Evolutionary conservation across 2,888 invertebrate species (phyloP).

Genomic region (Dioctria linearis): DNA sequence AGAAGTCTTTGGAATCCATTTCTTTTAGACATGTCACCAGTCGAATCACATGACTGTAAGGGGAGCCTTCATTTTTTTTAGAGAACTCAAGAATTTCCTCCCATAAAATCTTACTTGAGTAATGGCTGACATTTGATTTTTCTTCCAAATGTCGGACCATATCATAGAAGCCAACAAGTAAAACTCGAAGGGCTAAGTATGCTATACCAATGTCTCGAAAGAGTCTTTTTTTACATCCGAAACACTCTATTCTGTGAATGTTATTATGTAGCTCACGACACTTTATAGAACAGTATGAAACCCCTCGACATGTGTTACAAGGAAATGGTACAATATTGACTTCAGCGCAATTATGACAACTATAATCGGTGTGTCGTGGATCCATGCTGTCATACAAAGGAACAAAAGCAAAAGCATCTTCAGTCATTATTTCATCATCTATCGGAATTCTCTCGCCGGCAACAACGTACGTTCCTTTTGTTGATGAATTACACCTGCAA

Average conservation of each 20-base stretch:
- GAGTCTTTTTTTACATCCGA: constrained; percentile 75
- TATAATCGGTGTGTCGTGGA: not conserved
- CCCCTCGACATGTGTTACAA: constrained; percentile 77
- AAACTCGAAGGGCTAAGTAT: constrained; percentile 81
- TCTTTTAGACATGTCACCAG: constrained; percentile 82
- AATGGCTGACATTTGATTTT: not conserved
- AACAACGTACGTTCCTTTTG: constrained; percentile 63
- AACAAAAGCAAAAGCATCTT: constrained; percentile 85
- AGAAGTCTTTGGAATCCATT: constrained; percentile 77
- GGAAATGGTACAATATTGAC: constrained; percentile 75
- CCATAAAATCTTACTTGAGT: constrained; percentile 33
- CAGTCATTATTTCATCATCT: constrained; percentile 84
- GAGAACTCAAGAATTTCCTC: constrained; percentile 3
- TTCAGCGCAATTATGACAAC: constrained; percentile 82
- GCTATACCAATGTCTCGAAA: constrained; percentile 83
- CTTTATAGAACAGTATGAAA: constrained; percentile 76
- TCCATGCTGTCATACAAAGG: constrained; percentile 70
- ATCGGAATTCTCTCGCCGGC: constrained; percentile 74
- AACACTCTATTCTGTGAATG: constrained; percentile 82
- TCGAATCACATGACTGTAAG: constrained; percentile 70
- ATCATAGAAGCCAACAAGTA: constrained; percentile 72
- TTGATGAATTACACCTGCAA: constrained; percentile 72
- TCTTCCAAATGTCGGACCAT: constrained; percentile 22
- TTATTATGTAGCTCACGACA: constrained; percentile 74
- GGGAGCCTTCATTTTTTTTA: constrained; percentile 65